These are phyloP conservation scores for Sebastolobus altivelis DNA, from an alignment of 2,797 vertebrate genomes.

Conservation along the genomic window DNA sequence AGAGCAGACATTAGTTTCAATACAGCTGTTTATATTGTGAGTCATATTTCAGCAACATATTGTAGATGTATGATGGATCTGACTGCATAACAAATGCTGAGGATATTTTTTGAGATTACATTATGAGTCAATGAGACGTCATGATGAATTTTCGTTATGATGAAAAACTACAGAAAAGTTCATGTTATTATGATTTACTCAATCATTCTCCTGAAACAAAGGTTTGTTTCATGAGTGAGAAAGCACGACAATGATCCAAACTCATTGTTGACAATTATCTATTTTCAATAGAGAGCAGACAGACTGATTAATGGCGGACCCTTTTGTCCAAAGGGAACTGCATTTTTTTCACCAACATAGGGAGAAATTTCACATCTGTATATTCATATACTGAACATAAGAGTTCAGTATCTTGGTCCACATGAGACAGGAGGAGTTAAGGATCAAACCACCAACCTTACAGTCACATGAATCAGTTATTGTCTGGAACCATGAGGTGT, in stretches of 20 bases:
- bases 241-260: neutral
- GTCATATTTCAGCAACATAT: constrained; percentile 6
- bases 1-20: constrained; percentile 18
- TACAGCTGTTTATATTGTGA: neutral
- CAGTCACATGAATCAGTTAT: neutral
- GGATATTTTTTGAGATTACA: constrained; percentile 10
- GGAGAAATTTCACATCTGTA: neutral
- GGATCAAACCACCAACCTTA: neutral
- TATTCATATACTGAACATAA: neutral
- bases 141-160: neutral
- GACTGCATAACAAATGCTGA: constrained; percentile 13
- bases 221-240: neutral
- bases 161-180: neutral
- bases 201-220: neutral
- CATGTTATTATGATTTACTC: constrained; percentile 2
- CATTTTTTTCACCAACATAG: neutral
- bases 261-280: neutral
- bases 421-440: neutral
- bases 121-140: neutral
- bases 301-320: neutral
- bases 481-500: neutral
- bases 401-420: neutral
- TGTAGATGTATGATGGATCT: constrained; percentile 16
- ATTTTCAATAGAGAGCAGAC: neutral
- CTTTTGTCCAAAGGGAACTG: too few species aligned